Evolutionary conservation across 37 sponge, comb jelly and placozoan species (phyloP), one percentile per base, ranked within the genome.

Genomic region (Geodia barretti): DNA sequence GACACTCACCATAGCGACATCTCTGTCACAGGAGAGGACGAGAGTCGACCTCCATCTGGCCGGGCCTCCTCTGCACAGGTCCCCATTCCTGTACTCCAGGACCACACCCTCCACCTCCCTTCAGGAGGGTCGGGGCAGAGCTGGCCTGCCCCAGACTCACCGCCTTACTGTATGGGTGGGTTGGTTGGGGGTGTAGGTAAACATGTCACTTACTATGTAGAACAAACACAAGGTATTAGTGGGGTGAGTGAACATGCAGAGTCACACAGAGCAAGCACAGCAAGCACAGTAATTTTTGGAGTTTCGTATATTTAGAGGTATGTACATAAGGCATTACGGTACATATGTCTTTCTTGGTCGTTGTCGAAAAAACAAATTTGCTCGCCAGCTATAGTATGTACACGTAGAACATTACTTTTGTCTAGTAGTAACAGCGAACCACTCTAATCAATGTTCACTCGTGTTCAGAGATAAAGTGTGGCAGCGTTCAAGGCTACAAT

Each of bases 21-120:
- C 59, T 17, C 35, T 81, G 71, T 74, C 69, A 39, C 88, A 87
- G 58, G 63, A 25, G 17, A 87, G 88, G 35, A 80, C n/a, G 4
- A 87, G 42, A 17, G 31, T 70, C 28, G 88, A 76, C 26, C 5
- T 39, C 37, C 38, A 72, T 70, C 62, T 76, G 54, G 1, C 33
- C 66, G 17, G 41, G 30, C 2, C 37, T 31, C 3, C 38, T 34
- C 64, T 32, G 54, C 88, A 87, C 20, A 31, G 23, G 43, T 61
- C 72, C 14, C 88, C 88, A 58, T 69, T 36, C 5, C 26, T 67
- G 68, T 87, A 87, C 61, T 68, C 59, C 30, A 87, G 59, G 8
- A 76, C 23, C 61, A 87, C 82, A 1, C 88, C n/a, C 88, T 29
- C 73, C 47, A 4, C 69, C 76, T 3, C 59, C 40, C 0, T 14